phyloP scores from a whole-genome alignment of 2,888 invertebrate species.

The Drosophila mettleri region DNA sequence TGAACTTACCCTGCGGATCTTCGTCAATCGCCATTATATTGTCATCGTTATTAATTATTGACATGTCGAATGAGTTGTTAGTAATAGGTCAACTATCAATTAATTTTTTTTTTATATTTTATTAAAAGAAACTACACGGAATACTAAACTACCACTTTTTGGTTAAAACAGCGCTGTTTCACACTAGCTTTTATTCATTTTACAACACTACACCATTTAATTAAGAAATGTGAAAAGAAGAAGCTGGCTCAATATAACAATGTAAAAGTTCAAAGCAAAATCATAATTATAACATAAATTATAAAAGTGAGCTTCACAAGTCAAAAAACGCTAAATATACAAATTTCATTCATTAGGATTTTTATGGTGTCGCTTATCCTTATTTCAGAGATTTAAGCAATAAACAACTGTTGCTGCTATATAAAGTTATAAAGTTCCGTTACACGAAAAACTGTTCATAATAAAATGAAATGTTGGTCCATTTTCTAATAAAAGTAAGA shows the following conservation, averaged over 20 bases:
- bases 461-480: background rate
- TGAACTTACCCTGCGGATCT: slow-evolving; percentile 91
- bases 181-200: slow-evolving; percentile 28
- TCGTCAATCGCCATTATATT: slow-evolving; percentile 96
- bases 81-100: background rate
- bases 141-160: slow-evolving; percentile 65
- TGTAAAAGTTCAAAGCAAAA: background rate
- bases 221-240: slow-evolving; percentile 31
- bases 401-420: slow-evolving; percentile 4
- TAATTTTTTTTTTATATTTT: slow-evolving; percentile 23
- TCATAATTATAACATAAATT: accelerated
- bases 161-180: slow-evolving; percentile 23
- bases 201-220: slow-evolving; percentile 36
- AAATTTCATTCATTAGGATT: background rate
- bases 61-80: slow-evolving; percentile 66
- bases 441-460: too few species aligned
- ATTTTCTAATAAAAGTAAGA: background rate
- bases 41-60: slow-evolving; percentile 88
- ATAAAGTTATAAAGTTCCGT: background rate
- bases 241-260: slow-evolving; percentile 11
- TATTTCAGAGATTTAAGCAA: background rate
- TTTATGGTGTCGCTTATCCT: background rate
- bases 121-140: slow-evolving; percentile 39
- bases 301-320: too few species aligned
- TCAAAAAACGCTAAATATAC: background rate